Evolutionary conservation across 2,888 invertebrate genomes (phyloP).

Genomic region (Brachypalpus laphriformis): DNA sequence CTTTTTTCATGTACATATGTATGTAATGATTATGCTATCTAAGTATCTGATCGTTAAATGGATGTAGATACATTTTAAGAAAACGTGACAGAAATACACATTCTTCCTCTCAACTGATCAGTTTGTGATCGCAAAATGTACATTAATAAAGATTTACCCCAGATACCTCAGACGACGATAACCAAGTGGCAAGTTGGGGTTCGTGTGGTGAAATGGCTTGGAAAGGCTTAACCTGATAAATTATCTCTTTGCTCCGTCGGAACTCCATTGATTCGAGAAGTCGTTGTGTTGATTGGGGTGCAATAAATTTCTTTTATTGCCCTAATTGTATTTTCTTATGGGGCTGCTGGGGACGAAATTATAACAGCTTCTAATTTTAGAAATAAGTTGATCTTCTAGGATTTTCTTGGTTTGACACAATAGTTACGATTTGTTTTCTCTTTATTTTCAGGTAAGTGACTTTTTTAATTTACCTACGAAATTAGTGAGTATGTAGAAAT

Average conservation of each 20-base stretch:
- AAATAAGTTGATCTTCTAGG: background rate
- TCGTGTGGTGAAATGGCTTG: conserved; percentile 3
- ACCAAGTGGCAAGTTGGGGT: background rate
- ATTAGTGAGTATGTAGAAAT: background rate
- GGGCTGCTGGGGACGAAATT: background rate
- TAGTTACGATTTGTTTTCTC: background rate
- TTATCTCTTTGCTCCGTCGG: background rate
- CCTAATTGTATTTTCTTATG: background rate
- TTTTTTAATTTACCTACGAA: background rate
- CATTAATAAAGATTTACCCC: conserved; percentile 52
- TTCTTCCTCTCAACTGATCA: background rate
- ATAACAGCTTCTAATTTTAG: background rate
- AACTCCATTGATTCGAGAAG: background rate
- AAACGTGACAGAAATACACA: conserved; percentile 22
- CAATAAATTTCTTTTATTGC: conserved; percentile 10
- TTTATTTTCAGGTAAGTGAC: conserved; percentile 37
- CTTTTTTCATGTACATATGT: background rate
- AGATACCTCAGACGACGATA: conserved; percentile 22
- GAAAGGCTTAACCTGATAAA: conserved; percentile 35
- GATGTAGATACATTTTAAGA: conserved; percentile 14
- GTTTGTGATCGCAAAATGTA: conserved; percentile 18
- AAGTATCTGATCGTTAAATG: conserved; percentile 17
- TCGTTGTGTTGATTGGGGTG: conserved; percentile 8
- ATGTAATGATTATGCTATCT: conserved; percentile 2
- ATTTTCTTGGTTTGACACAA: background rate